Evolutionary conservation across 2,113 vertebrate genomes (phyloP).

Genomic region (Seriola quinqueradiata): DNA sequence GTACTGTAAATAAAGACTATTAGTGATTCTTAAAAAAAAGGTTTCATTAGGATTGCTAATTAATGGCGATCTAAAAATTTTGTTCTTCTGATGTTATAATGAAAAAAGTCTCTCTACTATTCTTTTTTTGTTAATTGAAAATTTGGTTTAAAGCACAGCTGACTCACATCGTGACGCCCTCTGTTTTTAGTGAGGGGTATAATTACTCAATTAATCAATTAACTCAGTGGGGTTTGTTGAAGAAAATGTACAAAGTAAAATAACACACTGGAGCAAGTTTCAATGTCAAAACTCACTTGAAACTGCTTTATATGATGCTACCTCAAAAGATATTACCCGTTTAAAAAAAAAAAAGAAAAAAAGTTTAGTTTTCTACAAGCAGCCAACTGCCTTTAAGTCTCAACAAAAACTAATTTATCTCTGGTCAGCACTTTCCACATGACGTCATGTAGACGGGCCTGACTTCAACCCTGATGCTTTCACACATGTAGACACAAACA

Average conservation of each 20-base stretch:
- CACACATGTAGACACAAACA: slow-evolving; percentile 7
- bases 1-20: neutral
- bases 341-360: neutral
- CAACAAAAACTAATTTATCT: neutral
- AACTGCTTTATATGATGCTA: neutral
- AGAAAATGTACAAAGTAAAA: neutral
- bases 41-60: neutral
- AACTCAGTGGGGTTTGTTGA: neutral
- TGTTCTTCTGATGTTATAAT: too few relatives aligned
- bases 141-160: too few relatives aligned
- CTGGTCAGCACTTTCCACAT: neutral
- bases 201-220: neutral
- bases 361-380: too few relatives aligned
- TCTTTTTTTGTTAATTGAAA: too few relatives aligned
- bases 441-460: neutral
- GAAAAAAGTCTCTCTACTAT: too few relatives aligned
- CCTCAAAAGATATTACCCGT: neutral
- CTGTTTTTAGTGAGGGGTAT: neutral
- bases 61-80: neutral
- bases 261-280: neutral
- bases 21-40: neutral
- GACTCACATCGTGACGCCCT: neutral
- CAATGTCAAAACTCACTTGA: neutral
- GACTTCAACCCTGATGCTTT: slow-evolving; percentile 28
- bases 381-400: neutral